Evolutionary conservation across 1,140 invertebrate genomes (phyloP).

Genomic region (Stegodyphus mimosarum): DNA sequence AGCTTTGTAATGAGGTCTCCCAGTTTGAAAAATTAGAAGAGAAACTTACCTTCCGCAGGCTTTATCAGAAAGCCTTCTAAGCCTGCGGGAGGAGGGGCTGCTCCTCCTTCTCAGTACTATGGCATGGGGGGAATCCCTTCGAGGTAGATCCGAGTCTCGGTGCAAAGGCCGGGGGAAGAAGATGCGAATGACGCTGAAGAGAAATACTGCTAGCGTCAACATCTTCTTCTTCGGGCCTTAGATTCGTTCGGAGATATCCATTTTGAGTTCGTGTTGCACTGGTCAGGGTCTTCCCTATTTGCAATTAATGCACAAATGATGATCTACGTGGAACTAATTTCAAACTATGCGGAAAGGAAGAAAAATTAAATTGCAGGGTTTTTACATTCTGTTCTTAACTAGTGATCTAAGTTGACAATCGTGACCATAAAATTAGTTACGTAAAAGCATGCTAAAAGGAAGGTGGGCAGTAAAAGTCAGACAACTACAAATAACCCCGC

Average conservation of each 20-base stretch:
- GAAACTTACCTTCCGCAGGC: constrained; percentile 45
- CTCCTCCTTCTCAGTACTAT: constrained; percentile 39
- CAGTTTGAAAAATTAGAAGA: background rate
- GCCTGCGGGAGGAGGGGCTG: constrained; percentile 33
- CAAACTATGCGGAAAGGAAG: no score
- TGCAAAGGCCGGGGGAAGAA: constrained; percentile 9
- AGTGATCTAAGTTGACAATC: no score
- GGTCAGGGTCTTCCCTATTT: no score
- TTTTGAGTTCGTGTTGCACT: no score
- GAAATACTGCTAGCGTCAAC: constrained; percentile 35
- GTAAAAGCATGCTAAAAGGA: background rate
- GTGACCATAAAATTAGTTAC: no score
- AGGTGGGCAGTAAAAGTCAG: background rate
- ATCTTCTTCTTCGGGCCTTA: background rate
- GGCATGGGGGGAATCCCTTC: constrained; percentile 17
- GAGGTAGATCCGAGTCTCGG: background rate
- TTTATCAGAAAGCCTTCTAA: constrained; percentile 39
- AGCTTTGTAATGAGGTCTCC: no score
- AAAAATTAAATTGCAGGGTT: no score
- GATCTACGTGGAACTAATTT: no score
- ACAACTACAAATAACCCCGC: constrained; percentile 4
- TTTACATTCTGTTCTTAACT: no score
- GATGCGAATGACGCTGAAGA: constrained; percentile 20
- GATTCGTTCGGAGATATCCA: no score
- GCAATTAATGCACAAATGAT: no score